Percentiles rank a stretch among this genome's conserved stretches.
Conservation (phyloP, 2,113 vertebrate species). For the Dicaeum eximium region DNA sequence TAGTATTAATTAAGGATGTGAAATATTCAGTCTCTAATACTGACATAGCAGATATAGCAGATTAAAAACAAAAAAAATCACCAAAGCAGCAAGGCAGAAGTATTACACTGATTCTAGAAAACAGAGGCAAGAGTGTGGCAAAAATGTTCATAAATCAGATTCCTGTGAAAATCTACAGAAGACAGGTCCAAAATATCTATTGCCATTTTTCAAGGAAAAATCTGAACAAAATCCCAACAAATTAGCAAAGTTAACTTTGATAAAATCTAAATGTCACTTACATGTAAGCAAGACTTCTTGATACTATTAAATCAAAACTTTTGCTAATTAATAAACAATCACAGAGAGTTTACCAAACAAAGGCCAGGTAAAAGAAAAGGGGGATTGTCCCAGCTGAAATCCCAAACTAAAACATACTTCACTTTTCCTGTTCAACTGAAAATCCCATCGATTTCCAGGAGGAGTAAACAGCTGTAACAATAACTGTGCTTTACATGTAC, state of each 20-base stretch:
- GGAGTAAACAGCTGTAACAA: not conserved
- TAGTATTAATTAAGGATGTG: not conserved
- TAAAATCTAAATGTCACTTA: not conserved
- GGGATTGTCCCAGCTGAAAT: not conserved
- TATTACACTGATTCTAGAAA: not conserved
- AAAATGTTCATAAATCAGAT: not conserved
- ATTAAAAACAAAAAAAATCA: not conserved
- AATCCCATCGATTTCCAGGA: rapidly evolving
- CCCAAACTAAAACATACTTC: not conserved
- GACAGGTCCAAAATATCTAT: not conserved
- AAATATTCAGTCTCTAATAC: not conserved
- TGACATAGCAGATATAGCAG: not conserved
- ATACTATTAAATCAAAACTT: not conserved
- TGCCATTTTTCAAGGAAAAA: not conserved
- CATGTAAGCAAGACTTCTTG: not conserved
- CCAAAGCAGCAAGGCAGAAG: not conserved
- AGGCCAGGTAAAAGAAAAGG: not conserved
- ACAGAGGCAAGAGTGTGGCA: not conserved
- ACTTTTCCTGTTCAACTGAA: not conserved
- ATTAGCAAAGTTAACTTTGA: not conserved
- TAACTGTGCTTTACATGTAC: rapidly evolving
- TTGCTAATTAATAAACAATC: not conserved
- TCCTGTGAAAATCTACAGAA: not conserved
- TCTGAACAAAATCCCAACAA: not conserved
- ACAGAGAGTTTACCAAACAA: not conserved